A percentile compares a stretch with the other conserved stretches of the same genome.
phyloP scores from a whole-genome alignment of 2,888 invertebrate genomes.

The Ennomos fuscantarius region DNA sequence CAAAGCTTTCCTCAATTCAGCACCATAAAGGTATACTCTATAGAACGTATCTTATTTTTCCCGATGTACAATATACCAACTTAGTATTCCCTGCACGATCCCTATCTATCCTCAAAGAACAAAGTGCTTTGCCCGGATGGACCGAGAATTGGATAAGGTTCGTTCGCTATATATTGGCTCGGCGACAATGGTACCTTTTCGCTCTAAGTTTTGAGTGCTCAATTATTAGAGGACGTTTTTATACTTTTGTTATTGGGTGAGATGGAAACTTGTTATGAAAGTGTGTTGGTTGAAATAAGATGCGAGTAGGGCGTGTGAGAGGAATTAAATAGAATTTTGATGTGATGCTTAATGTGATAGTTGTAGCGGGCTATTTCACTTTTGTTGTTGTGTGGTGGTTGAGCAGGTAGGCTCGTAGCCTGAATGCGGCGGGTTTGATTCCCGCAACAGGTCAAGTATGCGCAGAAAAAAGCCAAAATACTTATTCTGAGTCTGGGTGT shows the following conservation, averaged over 20 bases:
- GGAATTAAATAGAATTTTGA: slow-evolving; percentile 17
- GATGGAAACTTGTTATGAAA: slow-evolving; percentile 35
- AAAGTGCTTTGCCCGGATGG: slow-evolving; percentile 63
- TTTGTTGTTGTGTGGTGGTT: no score
- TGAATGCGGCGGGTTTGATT: no score
- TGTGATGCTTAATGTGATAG: slow-evolving; percentile 9
- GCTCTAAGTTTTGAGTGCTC: slow-evolving; percentile 52
- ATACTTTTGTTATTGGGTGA: slow-evolving; percentile 38
- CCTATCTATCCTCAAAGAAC: slow-evolving; percentile 67
- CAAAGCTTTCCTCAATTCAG: slow-evolving; percentile 23
- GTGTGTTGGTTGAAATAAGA: slow-evolving; percentile 27
- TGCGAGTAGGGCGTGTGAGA: slow-evolving; percentile 17
- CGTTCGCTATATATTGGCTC: slow-evolving; percentile 54
- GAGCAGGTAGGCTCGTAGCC: no score
- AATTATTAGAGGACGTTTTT: slow-evolving; percentile 47
- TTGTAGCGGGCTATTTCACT: no score
- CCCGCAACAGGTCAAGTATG: no score
- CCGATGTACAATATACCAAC: slow-evolving; percentile 31
- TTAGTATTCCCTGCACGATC: slow-evolving; percentile 60
- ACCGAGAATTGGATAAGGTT: slow-evolving; percentile 62
- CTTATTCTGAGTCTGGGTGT: no score
- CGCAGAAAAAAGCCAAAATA: no score
- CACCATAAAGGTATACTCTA: slow-evolving; percentile 28
- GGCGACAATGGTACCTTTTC: slow-evolving; percentile 56
- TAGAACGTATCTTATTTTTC: slow-evolving; percentile 34